Evolutionary conservation across 2,797 vertebrate genomes (phyloP).

Genomic region (Danionella dracula): DNA sequence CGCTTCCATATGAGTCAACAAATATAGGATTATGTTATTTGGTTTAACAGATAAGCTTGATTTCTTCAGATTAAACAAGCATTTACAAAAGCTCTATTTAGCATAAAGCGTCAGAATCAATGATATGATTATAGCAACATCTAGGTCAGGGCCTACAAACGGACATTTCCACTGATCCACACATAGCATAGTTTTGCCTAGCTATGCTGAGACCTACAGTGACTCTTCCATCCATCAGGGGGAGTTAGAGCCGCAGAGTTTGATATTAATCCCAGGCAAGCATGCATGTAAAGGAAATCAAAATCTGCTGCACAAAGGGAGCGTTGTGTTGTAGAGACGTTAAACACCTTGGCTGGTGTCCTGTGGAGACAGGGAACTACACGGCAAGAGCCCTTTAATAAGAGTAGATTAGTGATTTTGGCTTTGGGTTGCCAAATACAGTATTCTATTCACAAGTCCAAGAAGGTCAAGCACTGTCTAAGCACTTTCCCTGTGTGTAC

Average conservation of each 20-base stretch:
- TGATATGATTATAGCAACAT: conserved; percentile 19
- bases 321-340: conserved; percentile 36
- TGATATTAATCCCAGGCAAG: neutral
- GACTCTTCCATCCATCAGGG: conserved; percentile 52
- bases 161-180: neutral
- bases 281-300: conserved; percentile 10
- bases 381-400: conserved; percentile 39
- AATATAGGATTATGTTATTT: conserved; percentile 22
- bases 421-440: conserved; percentile 16
- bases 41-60: conserved; percentile 24
- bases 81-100: conserved; percentile 17
- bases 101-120: neutral
- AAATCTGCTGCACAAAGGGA: conserved; percentile 36
- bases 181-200: too few species aligned
- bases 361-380: conserved; percentile 22
- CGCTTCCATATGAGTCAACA: conserved; percentile 10
- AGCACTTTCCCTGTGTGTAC: conserved; percentile 17
- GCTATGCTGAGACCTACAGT: conserved; percentile 34
- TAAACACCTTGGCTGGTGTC: conserved; percentile 39
- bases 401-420: conserved; percentile 44
- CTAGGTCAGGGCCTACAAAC: neutral
- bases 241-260: conserved; percentile 14
- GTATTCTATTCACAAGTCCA: neutral
- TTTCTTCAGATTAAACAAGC: conserved; percentile 15
- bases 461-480: neutral